Percentiles rank a stretch among this genome's conserved stretches.
phyloP scores from a whole-genome alignment of 2,113 vertebrate genomes.

The Ia io region DNA sequence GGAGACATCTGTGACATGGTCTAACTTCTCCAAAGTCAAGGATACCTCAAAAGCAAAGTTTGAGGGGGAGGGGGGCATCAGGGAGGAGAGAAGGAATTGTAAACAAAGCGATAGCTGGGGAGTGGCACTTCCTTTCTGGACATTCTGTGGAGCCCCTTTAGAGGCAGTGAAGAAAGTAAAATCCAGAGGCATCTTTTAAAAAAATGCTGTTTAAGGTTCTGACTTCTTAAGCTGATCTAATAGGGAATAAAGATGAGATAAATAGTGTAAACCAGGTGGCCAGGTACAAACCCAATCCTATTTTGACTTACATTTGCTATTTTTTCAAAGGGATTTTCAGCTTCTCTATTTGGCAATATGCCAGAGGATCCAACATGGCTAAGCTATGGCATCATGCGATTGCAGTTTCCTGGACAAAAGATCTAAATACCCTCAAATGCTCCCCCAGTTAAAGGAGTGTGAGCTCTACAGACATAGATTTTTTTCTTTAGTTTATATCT shows the following conservation, averaged over 20 bases:
- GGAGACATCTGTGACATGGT: neutral
- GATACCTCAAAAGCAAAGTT: conserved; percentile 44
- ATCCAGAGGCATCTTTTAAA: conserved; percentile 58
- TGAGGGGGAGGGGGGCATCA: neutral
- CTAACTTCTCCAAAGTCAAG: conserved; percentile 55
- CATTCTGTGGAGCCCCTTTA: neutral
- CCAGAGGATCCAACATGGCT: neutral
- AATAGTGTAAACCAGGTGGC: conserved; percentile 60
- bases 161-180: conserved; percentile 30
- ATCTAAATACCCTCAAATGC: neutral
- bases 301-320: conserved; percentile 37
- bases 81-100: neutral
- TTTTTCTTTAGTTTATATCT: neutral
- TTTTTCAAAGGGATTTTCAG: neutral
- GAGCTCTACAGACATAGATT: neutral
- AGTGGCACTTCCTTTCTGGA: neutral
- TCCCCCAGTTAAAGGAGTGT: neutral
- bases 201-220: conserved; percentile 50
- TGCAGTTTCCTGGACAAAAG: neutral
- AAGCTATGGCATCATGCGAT: neutral
- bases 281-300: neutral
- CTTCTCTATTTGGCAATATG: conserved; percentile 8
- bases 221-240: conserved; percentile 4
- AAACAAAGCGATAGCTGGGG: neutral
- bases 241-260: conserved; percentile 39